Evolutionary conservation across 2,797 vertebrate genomes (phyloP).

Genomic region (Scolopax bukidnonensis): DNA sequence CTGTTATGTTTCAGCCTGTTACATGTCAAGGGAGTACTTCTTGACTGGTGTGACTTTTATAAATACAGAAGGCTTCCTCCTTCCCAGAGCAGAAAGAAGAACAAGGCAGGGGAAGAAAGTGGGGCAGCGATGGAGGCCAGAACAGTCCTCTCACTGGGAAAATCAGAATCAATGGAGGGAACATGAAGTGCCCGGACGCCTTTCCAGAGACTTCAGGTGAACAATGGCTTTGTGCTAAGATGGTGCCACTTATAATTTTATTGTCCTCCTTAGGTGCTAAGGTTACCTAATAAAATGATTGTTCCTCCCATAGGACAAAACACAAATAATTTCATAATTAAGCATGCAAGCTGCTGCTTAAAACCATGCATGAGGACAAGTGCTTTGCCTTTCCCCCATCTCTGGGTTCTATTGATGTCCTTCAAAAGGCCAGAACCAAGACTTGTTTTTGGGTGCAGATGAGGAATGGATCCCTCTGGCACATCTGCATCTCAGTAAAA

Average conservation of each 20-base stretch:
- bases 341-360: background rate
- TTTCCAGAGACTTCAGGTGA: constrained; percentile 1
- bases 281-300: background rate
- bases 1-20: constrained; percentile 49
- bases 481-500: background rate
- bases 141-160: background rate
- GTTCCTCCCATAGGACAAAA: background rate
- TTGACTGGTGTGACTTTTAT: constrained; percentile 44
- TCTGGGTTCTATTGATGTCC: background rate
- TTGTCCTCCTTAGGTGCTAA: background rate
- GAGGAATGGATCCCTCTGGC: background rate
- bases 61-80: constrained; percentile 25
- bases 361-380: background rate
- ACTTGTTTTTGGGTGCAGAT: background rate
- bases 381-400: background rate
- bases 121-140: background rate
- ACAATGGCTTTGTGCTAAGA: background rate
- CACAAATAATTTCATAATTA: background rate
- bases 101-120: background rate
- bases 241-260: background rate
- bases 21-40: constrained; percentile 51
- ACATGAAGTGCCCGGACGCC: constrained; percentile 1
- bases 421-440: background rate
- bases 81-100: constrained; percentile 7
- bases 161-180: background rate